Base-by-base conservation (phyloP, 2,113 vertebrate species). In the Syngnathus floridae region DNA sequence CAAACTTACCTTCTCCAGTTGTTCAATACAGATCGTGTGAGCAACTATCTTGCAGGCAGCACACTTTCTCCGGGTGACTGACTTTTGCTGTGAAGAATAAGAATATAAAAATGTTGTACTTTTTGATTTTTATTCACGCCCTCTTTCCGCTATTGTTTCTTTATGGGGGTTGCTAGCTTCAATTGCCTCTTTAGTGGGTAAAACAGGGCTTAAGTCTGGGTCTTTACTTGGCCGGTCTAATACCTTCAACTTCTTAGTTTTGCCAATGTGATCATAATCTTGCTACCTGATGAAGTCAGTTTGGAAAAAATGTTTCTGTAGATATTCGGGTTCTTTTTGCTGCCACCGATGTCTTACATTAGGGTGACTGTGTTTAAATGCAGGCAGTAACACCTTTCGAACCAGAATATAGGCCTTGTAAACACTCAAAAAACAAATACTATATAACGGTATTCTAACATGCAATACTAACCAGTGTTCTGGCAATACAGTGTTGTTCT, bases 31-130 rank as follows among this genome's bases (percentile, higher is more conserved):
- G 0, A 93, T 91, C 0, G 91, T 91, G 83, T 99, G 97, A 48
- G 98, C 95, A 8, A 99, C 94, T 1, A 99, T 99, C 84, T 97
- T 98, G 82, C 97, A 99, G 31, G 93, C 96, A 0, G 94, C 96
- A 76, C 97, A 99, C 73, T 99, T 99, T 86, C 91, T 96, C 82
- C 96, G 88, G 85, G 94, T 91, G 63, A 95, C 94, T 0, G 97
- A 98, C 91, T 97, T 99, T 96, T 99, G 59, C 59, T 61, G 59
- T 43, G 13, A 26, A 61, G 13, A 41, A 40, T 22, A 43, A 43
- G n/a, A 60, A 40, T 1, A 59, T 4, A 14, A 31, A 26, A 22
- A 5, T 6, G 9, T 7, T 51, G 19, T 51, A n/a, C n/a, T 21
- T n/a, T n/a, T 51, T 31, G n/a, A 12, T 19, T 19, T 19, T 49